Evolutionary conservation across 2,113 vertebrate species (phyloP).

Genomic region (Phyllopteryx taeniolatus): DNA sequence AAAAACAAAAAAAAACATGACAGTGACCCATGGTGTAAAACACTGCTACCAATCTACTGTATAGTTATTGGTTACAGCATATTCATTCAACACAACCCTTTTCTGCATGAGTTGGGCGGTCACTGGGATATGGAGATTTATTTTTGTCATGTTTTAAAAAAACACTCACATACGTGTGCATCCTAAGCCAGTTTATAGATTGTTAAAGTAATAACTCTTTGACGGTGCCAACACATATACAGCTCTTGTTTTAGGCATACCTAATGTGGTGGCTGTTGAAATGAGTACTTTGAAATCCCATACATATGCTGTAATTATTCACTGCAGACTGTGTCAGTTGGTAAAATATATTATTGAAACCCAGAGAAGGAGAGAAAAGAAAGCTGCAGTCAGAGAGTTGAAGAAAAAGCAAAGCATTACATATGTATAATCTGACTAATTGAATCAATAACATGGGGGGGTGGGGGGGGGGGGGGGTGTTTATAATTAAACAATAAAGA

Average conservation of each 20-base stretch:
- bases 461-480: too few species aligned
- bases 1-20: too few species aligned
- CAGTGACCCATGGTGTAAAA: too few species aligned
- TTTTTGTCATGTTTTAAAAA: too few species aligned
- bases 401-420: slow-evolving; percentile 49
- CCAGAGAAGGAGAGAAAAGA: background rate
- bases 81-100: too few species aligned
- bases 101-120: too few species aligned
- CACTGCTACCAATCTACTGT: too few species aligned
- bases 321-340: slow-evolving; percentile 6
- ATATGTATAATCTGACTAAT: slow-evolving; percentile 54
- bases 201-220: background rate
- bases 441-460: slow-evolving; percentile 52
- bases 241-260: background rate
- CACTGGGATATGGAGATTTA: too few species aligned
- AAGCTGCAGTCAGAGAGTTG: background rate
- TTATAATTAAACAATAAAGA: slow-evolving; percentile 63
- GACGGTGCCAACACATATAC: background rate
- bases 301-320: slow-evolving; percentile 7
- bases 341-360: slow-evolving; percentile 14
- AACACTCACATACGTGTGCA: too few species aligned
- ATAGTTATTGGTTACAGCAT: too few species aligned
- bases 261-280: background rate
- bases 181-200: too few species aligned
- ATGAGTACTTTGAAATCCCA: background rate